Conservation (phyloP, 2,888 invertebrate genomes). For the Chrysolina oricalcia region DNA sequence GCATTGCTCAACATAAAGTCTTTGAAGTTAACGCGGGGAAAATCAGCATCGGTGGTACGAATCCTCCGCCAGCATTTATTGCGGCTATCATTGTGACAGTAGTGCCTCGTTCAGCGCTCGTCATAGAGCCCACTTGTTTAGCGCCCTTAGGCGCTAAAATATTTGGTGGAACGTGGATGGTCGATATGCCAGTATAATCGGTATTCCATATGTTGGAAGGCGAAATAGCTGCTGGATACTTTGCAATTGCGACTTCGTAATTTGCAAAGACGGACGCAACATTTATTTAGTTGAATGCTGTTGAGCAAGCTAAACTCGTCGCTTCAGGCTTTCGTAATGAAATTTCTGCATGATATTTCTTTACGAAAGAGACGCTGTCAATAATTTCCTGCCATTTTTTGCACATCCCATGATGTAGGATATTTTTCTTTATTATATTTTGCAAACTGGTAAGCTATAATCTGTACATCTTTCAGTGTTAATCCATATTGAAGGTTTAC, state of each 20-base stretch:
- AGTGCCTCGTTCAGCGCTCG: conserved; percentile 53
- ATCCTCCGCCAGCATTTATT: conserved; percentile 54
- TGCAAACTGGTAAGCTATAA: conserved; percentile 1
- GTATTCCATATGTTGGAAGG: conserved; percentile 44
- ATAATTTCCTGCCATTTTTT: not conserved
- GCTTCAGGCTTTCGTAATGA: not conserved
- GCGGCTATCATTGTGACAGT: conserved; percentile 53
- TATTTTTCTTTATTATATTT: conserved; percentile 1
- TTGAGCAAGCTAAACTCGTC: conserved; percentile 19
- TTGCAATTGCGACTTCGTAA: conserved; percentile 2
- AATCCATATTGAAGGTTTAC: conserved; percentile 9
- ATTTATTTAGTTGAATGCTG: not conserved
- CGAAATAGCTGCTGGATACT: not conserved
- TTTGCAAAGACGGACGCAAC: not conserved
- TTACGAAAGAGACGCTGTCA: not conserved
- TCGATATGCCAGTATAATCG: conserved; percentile 58
- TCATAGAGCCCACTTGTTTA: conserved; percentile 57
- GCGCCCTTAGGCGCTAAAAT: conserved; percentile 53
- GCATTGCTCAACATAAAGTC: conserved; percentile 51
- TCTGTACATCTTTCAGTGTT: not conserved
- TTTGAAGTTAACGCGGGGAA: conserved; percentile 47
- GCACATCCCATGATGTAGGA: not conserved
- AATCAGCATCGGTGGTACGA: conserved; percentile 55
- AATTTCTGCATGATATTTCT: conserved; percentile 1
- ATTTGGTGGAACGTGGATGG: not conserved